Conservation (phyloP, 2,888 invertebrate species). For the Apamea epomidion region DNA sequence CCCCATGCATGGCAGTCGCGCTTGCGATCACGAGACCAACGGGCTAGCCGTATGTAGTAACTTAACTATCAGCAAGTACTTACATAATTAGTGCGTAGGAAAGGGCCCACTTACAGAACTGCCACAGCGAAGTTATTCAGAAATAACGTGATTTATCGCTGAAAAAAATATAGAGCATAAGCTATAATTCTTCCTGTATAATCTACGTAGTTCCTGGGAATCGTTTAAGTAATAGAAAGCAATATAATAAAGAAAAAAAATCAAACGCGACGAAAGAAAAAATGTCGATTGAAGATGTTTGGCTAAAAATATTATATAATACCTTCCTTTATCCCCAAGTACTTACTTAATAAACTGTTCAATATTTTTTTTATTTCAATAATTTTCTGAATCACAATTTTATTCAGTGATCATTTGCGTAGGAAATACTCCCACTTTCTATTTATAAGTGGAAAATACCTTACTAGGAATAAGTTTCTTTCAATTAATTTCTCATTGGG, state of each 20-base stretch:
- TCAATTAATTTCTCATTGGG: slow-evolving; percentile 9
- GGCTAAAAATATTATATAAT: neutral
- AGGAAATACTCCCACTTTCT: neutral
- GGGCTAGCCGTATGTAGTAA: neutral
- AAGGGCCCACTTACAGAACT: neutral
- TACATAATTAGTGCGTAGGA: neutral
- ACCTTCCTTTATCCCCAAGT: neutral
- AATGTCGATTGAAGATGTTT: neutral
- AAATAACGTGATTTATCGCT: neutral
- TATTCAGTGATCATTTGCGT: neutral
- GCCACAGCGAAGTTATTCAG: neutral
- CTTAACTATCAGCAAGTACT: neutral
- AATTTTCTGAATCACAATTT: neutral
- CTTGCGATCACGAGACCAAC: too few relatives aligned
- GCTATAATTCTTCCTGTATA: neutral
- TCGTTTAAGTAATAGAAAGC: too few relatives aligned
- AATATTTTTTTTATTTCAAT: neutral
- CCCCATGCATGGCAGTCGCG: too few relatives aligned
- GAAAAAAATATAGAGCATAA: neutral
- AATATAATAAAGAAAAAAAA: neutral
- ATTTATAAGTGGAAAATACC: neutral
- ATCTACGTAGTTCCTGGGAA: neutral
- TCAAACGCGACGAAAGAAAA: neutral
- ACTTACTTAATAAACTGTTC: neutral
- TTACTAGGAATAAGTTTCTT: neutral